A percentile compares a stretch with the other conserved stretches of the same genome.
These are phyloP conservation scores for Lithobates sylvaticus DNA, from an alignment of 2,797 vertebrate genomes.

Conservation along the genomic window DNA sequence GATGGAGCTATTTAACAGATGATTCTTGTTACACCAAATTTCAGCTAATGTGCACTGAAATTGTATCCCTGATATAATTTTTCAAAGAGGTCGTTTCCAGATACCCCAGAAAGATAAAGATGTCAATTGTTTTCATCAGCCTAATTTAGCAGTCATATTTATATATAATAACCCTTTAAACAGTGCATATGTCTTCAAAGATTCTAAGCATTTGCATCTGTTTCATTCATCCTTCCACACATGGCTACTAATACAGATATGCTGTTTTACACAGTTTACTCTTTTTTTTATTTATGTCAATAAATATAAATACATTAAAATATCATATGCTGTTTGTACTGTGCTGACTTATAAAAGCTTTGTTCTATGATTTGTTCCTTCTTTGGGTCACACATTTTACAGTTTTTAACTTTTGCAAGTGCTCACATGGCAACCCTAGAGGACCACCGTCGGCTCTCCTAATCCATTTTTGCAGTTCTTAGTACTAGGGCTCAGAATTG, in stretches of 20 bases:
- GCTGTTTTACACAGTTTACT: neutral
- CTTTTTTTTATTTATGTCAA: neutral
- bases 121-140: conserved; percentile 38
- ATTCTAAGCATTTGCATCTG: conserved; percentile 21
- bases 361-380: neutral
- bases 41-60: conserved; percentile 26
- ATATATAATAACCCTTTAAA: conserved; percentile 13
- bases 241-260: neutral
- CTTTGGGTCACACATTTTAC: neutral
- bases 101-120: conserved; percentile 41
- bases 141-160: conserved; percentile 11
- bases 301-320: too few relatives aligned
- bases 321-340: too few relatives aligned
- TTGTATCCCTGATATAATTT: conserved; percentile 37
- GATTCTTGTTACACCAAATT: conserved; percentile 46
- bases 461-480: too few relatives aligned
- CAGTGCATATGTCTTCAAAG: neutral
- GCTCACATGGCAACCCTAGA: neutral
- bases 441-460: too few relatives aligned
- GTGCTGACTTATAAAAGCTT: neutral
- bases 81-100: conserved; percentile 40
- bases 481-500: too few relatives aligned
- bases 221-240: neutral
- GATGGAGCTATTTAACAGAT: conserved; percentile 27
- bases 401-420: neutral